Evolutionary conservation across 2,797 vertebrate genomes (phyloP).

Genomic region (Chanos chanos): DNA sequence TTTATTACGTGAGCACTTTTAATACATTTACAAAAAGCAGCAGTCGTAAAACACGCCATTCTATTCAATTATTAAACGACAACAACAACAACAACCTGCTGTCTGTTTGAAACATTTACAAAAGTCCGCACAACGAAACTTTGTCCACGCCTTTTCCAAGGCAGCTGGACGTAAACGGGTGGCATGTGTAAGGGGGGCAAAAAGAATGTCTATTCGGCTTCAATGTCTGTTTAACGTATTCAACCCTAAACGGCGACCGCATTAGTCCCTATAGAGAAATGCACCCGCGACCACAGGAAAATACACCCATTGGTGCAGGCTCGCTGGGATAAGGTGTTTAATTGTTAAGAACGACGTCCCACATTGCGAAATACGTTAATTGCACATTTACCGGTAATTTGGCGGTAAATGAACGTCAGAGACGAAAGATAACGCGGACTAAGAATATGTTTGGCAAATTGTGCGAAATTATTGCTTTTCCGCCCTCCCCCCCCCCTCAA

Average conservation of each 20-base stretch:
- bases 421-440: constrained; percentile 46
- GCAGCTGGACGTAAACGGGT: neutral
- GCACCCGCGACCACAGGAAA: constrained; percentile 22
- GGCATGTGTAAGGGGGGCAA: neutral
- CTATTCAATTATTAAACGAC: constrained; percentile 49
- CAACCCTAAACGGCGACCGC: constrained; percentile 10
- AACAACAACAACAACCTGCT: constrained; percentile 31
- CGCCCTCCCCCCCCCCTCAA: constrained; percentile 42
- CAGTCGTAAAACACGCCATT: constrained; percentile 36
- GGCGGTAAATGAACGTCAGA: constrained; percentile 9
- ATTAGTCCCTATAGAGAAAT: constrained; percentile 14
- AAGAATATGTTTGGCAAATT: constrained; percentile 45
- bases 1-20: constrained; percentile 45
- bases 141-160: neutral
- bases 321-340: constrained; percentile 23
- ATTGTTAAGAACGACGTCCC: constrained; percentile 22
- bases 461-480: constrained; percentile 29
- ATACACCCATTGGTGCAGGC: constrained; percentile 26
- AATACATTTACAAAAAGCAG: constrained; percentile 45
- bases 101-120: constrained; percentile 30
- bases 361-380: constrained; percentile 31
- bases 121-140: neutral
- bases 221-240: constrained; percentile 1
- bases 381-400: constrained; percentile 34
- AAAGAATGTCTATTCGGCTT: neutral